These are phyloP conservation scores for Tetropium fuscum DNA, from an alignment of 2,888 invertebrate genomes.

Conservation along the genomic window DNA sequence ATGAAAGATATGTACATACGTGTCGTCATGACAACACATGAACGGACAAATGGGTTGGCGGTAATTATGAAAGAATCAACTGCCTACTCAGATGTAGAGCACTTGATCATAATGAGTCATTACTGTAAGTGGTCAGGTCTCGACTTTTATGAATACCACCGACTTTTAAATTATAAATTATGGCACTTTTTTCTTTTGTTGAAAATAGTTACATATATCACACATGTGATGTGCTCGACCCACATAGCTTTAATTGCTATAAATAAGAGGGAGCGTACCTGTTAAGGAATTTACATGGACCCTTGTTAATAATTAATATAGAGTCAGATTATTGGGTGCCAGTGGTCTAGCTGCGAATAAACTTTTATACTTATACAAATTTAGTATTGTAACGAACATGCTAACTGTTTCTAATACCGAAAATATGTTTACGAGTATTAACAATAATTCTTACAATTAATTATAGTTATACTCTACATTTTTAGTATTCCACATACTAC, in stretches of 20 bases:
- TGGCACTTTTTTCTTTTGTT: conserved; percentile 40
- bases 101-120: conserved; percentile 50
- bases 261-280: conserved; percentile 16
- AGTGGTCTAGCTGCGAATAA: too few relatives aligned
- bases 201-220: conserved; percentile 30
- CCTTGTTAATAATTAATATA: too few relatives aligned
- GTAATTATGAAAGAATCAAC: conserved; percentile 43
- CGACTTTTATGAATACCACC: conserved; percentile 43
- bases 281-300: conserved; percentile 6
- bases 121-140: conserved; percentile 41
- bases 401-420: too few relatives aligned
- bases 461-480: too few relatives aligned
- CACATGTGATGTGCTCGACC: conserved; percentile 17
- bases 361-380: too few relatives aligned
- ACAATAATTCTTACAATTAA: too few relatives aligned
- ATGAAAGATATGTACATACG: conserved; percentile 11
- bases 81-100: conserved; percentile 46
- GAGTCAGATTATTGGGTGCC: too few relatives aligned
- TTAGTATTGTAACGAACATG: too few relatives aligned
- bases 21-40: conserved; percentile 20
- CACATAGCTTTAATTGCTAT: conserved; percentile 26
- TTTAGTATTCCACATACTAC: too few relatives aligned
- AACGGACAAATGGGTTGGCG: conserved; percentile 42
- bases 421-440: too few relatives aligned
- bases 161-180: conserved; percentile 40